Base-by-base conservation (phyloP, 2,888 invertebrate genomes). In the Platynereis dumerilii region DNA sequence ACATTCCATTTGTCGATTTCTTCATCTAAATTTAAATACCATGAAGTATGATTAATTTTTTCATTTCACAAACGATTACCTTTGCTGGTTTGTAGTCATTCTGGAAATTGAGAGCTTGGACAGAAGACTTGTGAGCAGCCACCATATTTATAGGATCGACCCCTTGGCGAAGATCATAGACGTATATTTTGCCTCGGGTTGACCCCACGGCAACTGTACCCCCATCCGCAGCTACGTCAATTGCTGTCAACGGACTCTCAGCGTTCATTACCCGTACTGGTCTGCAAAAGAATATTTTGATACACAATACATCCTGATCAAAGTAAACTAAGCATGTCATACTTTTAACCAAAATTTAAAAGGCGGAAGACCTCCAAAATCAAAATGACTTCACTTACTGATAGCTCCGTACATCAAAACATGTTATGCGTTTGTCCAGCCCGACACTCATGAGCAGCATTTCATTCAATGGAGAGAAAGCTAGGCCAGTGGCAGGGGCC, bases 391-490 rank as follows among this genome's bases (percentile, higher is more conserved):
- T n/a, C n/a, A 61, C 75, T 71, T 65, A 85, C 85, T 74, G 77
- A 69, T 81, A 83, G 22, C 69, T 72, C 44, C 77, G 74, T 0
- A 78, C 73, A 71, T 85, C 84, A 69, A 83, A 83, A 67, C 78
- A 81, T 44, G 80, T 75, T 29, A 85, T 76, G 28, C 79, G 74
- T 69, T 85, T 85, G 72, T 85, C 85, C 44, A 85, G 77, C 0
- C 85, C 85, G 1, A 80, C 83, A 67, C 80, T 83, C 67, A 81
- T 75, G 60, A 85, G 74, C 34, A 85, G 74, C 65, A 80, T 76
- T 45, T 83, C 80, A 69, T 85, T 85, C 65, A 84, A 74, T 0
- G 84, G 84, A n/a, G 85, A 85, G 70, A 85, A 85, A n/a, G 79
- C 77, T 12, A 85, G 73, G 5, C 80, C 81, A 1, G 80, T 79